A percentile compares a stretch with the other conserved stretches of the same genome.
phyloP scores from a whole-genome alignment of 2,888 invertebrate genomes.

The Acanthopleura granulata region DNA sequence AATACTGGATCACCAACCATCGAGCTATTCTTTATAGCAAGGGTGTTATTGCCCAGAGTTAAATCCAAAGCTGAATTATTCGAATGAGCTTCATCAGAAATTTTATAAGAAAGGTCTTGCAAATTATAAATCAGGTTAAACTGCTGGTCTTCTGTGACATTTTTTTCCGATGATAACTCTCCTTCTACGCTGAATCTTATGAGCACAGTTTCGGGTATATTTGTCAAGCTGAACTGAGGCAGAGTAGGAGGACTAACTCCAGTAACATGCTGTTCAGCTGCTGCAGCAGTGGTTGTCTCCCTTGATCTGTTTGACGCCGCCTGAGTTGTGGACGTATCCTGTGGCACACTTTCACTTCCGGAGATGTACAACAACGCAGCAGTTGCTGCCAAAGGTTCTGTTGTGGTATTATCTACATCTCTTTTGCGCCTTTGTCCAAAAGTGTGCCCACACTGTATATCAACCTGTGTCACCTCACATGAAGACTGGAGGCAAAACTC shows the following conservation, averaged over 20 bases:
- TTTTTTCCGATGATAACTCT: neutral
- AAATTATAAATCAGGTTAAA: neutral
- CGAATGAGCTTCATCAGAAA: neutral
- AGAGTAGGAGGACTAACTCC: too few relatives aligned
- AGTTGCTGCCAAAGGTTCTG: too few relatives aligned
- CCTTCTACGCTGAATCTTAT: neutral
- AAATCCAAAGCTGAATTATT: neutral
- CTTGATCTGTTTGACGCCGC: too few relatives aligned
- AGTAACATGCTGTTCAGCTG: too few relatives aligned
- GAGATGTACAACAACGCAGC: too few relatives aligned
- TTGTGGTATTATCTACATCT: neutral
- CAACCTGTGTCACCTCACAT: constrained; percentile 2
- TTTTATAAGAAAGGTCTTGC: neutral
- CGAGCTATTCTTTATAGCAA: neutral
- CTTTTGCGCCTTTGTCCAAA: neutral
- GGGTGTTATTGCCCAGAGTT: neutral
- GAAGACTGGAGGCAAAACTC: neutral
- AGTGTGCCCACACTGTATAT: constrained; percentile 10
- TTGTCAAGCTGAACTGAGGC: too few relatives aligned
- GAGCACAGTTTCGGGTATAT: neutral
- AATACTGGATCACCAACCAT: neutral
- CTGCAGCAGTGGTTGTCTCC: too few relatives aligned
- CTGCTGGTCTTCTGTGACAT: neutral
- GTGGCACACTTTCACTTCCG: too few relatives aligned
- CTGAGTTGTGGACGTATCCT: too few relatives aligned